Base-by-base conservation (phyloP, 2,113 vertebrate species). In the Python bivittatus region DNA sequence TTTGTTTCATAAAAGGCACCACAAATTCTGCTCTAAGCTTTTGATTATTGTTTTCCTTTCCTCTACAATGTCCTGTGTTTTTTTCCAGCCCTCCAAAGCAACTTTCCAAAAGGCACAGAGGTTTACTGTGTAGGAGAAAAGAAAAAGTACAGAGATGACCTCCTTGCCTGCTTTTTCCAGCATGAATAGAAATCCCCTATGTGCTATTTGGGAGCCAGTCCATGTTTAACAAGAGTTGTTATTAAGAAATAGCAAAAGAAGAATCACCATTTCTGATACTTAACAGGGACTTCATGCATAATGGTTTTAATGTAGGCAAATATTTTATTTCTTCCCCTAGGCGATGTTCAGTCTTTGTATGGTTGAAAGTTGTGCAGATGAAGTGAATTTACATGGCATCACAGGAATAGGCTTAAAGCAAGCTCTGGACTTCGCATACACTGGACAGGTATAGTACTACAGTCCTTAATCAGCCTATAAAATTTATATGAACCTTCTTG, bases 311-410 rank as follows among this genome's bases (percentile, higher is more conserved):
- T 64, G 8, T 1, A 84, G 91, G 90, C 56, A 92, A 84, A 52
- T 11, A 17, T 90, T 93, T 93, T 9, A 94, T 58, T 92, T 94
- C 90, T 93, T 93, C 12, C 91, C 61, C 23, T 95, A 99, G 99
- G 99, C 99, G 92, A 99, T 99, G 99, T 99, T 99, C 97, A 99
- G 99, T 96, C 97, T 99, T 90, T 99, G 99, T 93, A 99, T 99
- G 99, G 98, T 99, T 97, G 99, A 99, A 97, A 99, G 99, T n/a
- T 98, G 98, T 96, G 99, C 99, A 3, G 99, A 99, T 68, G 99
- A 99, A 94, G 98, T 99, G 93, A 99, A 98, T 91, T 98, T 99
- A 83, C 99, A 98, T 52, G 99, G 99, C 57, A 98, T 99, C 96
- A 99, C 99, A 94, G 98, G 98, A 93, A 97, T 99, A 0, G 99